Evolutionary conservation across 2,113 vertebrate genomes (phyloP).

Genomic region (Xiphophorus couchianus): DNA sequence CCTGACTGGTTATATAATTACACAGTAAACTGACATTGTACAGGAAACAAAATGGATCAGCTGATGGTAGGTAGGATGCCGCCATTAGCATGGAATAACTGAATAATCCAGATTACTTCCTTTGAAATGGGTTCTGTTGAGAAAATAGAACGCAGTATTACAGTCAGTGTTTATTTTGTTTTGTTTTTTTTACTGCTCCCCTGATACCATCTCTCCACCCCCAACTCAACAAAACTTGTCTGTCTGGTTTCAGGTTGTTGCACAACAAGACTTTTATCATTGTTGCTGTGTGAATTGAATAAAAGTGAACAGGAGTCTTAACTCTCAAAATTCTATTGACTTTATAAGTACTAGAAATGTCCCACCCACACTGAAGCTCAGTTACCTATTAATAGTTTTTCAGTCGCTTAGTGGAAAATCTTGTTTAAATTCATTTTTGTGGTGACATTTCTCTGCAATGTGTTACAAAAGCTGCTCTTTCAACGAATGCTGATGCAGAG

Average conservation of each 20-base stretch:
- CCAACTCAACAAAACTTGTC: slow-evolving; percentile 72
- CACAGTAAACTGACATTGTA: neutral
- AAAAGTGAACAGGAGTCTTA: slow-evolving; percentile 11
- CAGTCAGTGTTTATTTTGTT: neutral
- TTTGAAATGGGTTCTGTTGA: neutral
- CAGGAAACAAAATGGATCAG: neutral
- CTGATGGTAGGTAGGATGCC: neutral
- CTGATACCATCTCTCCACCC: slow-evolving; percentile 45
- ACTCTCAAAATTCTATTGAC: slow-evolving; percentile 4
- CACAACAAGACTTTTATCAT: slow-evolving; percentile 36
- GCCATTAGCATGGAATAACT: neutral
- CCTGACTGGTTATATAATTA: no score
- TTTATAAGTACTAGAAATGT: neutral
- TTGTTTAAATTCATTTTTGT: neutral
- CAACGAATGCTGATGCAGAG: neutral
- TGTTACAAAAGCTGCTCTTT: neutral
- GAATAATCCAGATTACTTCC: neutral
- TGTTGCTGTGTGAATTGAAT: neutral
- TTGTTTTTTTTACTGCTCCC: slow-evolving; percentile 26
- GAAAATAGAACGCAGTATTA: slow-evolving; percentile 22
- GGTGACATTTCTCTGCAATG: neutral
- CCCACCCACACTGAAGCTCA: neutral
- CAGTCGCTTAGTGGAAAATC: neutral
- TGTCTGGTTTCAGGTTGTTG: slow-evolving; percentile 69
- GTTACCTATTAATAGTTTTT: slow-evolving; percentile 60